Conservation (phyloP, 2,113 vertebrate genomes). For the Pseudorectes ferrugineus region DNA sequence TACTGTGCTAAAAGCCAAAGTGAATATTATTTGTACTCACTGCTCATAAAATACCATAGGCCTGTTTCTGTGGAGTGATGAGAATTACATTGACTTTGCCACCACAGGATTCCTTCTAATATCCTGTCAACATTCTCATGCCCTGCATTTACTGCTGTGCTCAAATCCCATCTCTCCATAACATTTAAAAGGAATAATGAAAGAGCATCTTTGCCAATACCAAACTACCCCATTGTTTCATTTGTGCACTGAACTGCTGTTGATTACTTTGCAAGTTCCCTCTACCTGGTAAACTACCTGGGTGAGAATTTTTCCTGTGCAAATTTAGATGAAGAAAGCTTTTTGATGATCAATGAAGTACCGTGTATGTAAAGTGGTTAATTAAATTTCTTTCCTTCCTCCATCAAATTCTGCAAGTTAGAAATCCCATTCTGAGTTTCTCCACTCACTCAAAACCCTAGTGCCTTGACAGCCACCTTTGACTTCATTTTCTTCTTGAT, state of each 20-base stretch:
- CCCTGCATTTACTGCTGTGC: background rate
- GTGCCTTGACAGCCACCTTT: constrained; percentile 11
- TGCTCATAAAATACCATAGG: background rate
- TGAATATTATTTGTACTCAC: background rate
- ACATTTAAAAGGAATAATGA: background rate
- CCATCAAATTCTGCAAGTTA: background rate
- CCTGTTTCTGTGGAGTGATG: background rate
- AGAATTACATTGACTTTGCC: constrained; percentile 22
- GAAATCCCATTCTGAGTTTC: constrained; percentile 1
- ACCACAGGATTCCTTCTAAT: constrained; percentile 17
- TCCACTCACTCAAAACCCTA: background rate
- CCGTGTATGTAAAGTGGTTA: background rate
- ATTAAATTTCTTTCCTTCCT: background rate
- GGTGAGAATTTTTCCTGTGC: background rate
- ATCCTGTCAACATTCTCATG: background rate
- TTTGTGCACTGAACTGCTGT: background rate
- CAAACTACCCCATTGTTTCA: background rate
- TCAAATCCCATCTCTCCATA: background rate
- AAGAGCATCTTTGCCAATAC: background rate
- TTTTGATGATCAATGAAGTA: background rate
- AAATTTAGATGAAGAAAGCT: background rate
- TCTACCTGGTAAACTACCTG: background rate
- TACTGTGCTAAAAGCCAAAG: background rate
- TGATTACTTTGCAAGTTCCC: background rate
- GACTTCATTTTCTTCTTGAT: constrained; percentile 40